Conservation (phyloP, 2,888 invertebrate genomes). For the Bembecia ichneumoniformis region DNA sequence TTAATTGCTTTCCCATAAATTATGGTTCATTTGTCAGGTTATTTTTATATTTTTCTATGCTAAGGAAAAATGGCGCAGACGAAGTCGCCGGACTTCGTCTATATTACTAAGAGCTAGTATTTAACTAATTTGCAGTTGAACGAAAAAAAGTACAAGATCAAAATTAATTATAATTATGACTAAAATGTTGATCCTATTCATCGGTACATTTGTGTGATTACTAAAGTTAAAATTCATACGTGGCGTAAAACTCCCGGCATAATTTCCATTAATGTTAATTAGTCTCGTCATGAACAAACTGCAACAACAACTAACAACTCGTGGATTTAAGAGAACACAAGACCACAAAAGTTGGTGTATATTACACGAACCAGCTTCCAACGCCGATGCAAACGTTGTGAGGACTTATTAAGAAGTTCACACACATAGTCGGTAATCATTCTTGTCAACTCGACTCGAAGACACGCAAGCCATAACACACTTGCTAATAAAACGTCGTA, state of each 20-base stretch:
- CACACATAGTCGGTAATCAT: constrained; percentile 52
- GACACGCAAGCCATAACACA: constrained; percentile 18
- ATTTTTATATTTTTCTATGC: too few species aligned
- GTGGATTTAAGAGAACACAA: constrained; percentile 13
- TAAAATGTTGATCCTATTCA: too few species aligned
- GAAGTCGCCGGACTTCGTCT: too few species aligned
- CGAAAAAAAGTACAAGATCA: too few species aligned
- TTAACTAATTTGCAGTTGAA: too few species aligned
- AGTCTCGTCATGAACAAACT: background rate
- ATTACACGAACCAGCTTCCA: constrained; percentile 26
- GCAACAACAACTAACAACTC: constrained; percentile 16
- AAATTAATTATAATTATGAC: too few species aligned
- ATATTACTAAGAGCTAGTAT: too few species aligned
- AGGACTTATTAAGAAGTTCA: constrained; percentile 63
- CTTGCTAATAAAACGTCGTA: background rate
- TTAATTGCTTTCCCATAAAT: too few species aligned
- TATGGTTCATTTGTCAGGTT: too few species aligned
- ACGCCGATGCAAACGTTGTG: constrained; percentile 56
- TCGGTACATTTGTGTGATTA: background rate
- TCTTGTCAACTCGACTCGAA: constrained; percentile 48
- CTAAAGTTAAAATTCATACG: background rate
- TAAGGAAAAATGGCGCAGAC: too few species aligned
- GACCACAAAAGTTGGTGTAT: constrained; percentile 34
- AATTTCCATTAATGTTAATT: background rate
- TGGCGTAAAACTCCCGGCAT: background rate